phyloP scores from a whole-genome alignment of 2,888 invertebrate species.

The Rotaria macrura region DNA sequence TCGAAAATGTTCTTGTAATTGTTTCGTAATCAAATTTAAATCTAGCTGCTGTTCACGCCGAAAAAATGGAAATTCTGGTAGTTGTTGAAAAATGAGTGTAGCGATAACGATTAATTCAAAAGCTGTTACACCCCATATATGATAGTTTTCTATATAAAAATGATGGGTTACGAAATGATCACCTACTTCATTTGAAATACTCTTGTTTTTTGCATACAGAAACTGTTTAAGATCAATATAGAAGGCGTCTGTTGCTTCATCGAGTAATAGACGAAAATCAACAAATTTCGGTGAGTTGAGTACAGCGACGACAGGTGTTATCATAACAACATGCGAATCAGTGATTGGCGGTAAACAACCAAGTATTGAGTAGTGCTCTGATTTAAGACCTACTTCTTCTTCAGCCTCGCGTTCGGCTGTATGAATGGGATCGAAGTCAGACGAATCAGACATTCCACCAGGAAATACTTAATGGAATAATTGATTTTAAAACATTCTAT shows the following conservation, averaged over 20 bases:
- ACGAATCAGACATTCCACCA: conserved; percentile 41
- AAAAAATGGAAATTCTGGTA: not conserved
- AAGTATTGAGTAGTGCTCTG: conserved; percentile 29
- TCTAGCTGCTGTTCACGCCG: not conserved
- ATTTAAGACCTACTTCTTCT: conserved; percentile 42
- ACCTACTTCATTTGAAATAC: not conserved
- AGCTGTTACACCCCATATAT: not conserved
- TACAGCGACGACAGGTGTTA: not conserved
- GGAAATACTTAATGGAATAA: conserved; percentile 39
- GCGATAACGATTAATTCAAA: not conserved
- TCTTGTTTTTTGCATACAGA: not conserved
- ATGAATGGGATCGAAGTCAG: conserved; percentile 40
- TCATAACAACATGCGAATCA: not conserved
- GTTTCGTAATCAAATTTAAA: not conserved
- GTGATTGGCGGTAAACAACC: not conserved
- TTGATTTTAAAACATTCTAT: too few relatives aligned
- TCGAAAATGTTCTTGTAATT: not conserved
- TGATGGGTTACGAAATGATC: not conserved
- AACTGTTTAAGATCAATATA: not conserved
- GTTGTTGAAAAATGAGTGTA: not conserved
- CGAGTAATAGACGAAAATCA: not conserved
- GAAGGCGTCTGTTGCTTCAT: not conserved
- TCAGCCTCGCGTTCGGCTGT: conserved; percentile 45
- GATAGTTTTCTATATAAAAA: not conserved
- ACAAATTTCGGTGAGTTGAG: not conserved